Evolutionary conservation across 2,888 invertebrate genomes (phyloP).

Genomic region (Platycheirus rosarum): DNA sequence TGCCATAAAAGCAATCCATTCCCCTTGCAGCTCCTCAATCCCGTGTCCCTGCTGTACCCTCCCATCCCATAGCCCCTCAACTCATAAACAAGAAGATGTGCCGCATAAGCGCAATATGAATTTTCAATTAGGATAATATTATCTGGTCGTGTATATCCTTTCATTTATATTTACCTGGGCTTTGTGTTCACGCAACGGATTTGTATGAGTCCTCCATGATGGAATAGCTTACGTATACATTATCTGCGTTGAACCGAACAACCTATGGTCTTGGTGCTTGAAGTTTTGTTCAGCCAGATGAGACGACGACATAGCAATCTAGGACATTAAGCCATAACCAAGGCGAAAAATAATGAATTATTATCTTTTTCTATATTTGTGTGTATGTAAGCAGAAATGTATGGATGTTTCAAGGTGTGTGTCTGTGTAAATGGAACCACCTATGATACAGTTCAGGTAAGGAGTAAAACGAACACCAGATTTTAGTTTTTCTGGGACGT

Average conservation of each 20-base stretch:
- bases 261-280: constrained; percentile 44
- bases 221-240: constrained; percentile 13
- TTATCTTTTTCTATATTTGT: not conserved
- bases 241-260: constrained; percentile 39
- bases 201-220: constrained; percentile 14
- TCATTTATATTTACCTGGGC: constrained; percentile 25
- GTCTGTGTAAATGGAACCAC: not conserved
- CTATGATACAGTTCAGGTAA: too few relatives aligned
- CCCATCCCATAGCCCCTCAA: not conserved
- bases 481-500: too few relatives aligned
- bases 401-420: not conserved
- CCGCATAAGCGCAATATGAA: constrained; percentile 56
- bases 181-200: constrained; percentile 34
- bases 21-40: not conserved
- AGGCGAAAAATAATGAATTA: constrained; percentile 35
- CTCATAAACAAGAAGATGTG: constrained; percentile 35
- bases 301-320: constrained; percentile 47
- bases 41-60: not conserved
- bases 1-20: constrained; percentile 30
- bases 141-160: constrained; percentile 37
- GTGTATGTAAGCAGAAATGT: not conserved
- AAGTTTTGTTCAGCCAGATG: constrained; percentile 39
- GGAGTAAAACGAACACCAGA: too few relatives aligned
- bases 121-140: constrained; percentile 62
- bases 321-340: constrained; percentile 38